Conservation (phyloP, 2,113 vertebrate species). For the Periophthalmodon schlosseri region DNA sequence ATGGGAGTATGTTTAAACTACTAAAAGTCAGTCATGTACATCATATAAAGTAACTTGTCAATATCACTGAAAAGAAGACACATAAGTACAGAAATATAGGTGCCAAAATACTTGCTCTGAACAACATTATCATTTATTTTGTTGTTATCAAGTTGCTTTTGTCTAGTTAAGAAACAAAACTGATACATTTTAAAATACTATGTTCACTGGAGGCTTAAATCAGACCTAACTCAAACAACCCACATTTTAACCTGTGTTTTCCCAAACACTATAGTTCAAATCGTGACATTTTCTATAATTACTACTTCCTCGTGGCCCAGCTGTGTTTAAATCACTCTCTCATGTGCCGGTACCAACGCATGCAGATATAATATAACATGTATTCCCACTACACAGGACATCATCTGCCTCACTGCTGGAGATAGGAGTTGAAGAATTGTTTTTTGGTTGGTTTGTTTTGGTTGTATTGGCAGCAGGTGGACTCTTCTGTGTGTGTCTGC, state of each 20-base stretch:
- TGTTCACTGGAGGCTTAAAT: too few relatives aligned
- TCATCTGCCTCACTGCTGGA: conserved; percentile 44
- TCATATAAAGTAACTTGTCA: too few relatives aligned
- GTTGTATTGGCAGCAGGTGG: conserved; percentile 11
- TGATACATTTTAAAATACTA: too few relatives aligned
- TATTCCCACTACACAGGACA: conserved; percentile 42
- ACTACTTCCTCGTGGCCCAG: neutral
- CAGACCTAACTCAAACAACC: neutral
- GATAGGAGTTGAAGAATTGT: conserved; percentile 15
- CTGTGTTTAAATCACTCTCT: neutral
- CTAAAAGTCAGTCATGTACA: too few relatives aligned
- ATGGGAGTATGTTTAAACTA: too few relatives aligned
- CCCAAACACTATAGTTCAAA: neutral
- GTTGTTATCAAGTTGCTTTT: too few relatives aligned
- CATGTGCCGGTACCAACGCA: conserved; percentile 15
- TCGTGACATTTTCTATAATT: neutral
- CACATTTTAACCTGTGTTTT: neutral
- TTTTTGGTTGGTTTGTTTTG: neutral
- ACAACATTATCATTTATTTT: too few relatives aligned
- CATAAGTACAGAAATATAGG: too few relatives aligned
- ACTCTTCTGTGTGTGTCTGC: neutral
- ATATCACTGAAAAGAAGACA: too few relatives aligned
- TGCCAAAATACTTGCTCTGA: too few relatives aligned
- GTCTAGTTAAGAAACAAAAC: neutral
- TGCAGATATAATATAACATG: conserved; percentile 43